A percentile compares a stretch with the other conserved stretches of the same genome.
Conservation (phyloP, 2,797 vertebrate genomes). For the Aplochiton taeniatus region DNA sequence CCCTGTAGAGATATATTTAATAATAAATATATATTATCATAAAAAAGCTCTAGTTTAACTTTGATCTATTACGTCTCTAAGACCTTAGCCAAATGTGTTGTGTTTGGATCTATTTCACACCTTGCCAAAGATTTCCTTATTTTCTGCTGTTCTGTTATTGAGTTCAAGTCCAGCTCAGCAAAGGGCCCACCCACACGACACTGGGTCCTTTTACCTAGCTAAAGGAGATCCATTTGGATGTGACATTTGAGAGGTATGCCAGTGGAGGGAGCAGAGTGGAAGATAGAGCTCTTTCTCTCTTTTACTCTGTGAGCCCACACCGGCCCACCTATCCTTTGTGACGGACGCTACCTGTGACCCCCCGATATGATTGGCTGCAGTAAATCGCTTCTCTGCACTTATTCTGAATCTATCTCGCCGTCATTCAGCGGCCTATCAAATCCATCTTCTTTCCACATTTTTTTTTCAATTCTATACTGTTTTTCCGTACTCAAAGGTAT, state of each 20-base stretch:
- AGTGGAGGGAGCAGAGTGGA: constrained; percentile 43
- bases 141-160: constrained; percentile 36
- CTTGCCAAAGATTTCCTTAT: constrained; percentile 47
- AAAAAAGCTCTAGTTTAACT: too few relatives aligned
- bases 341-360: constrained; percentile 65
- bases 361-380: constrained; percentile 47
- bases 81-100: constrained; percentile 8
- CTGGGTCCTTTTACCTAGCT: constrained; percentile 58
- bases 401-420: constrained; percentile 64
- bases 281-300: constrained; percentile 49
- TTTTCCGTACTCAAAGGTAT: constrained; percentile 36
- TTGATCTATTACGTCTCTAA: too few relatives aligned
- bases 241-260: constrained; percentile 77
- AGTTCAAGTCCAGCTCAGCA: constrained; percentile 48
- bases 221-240: constrained; percentile 75
- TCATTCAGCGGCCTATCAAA: constrained; percentile 50
- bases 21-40: too few relatives aligned
- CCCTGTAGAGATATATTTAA: neutral
- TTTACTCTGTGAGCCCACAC: constrained; percentile 40
- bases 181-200: constrained; percentile 47
- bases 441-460: neutral
- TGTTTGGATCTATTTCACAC: constrained; percentile 28
- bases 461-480: constrained; percentile 25
- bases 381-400: constrained; percentile 43
- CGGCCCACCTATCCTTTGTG: constrained; percentile 64